These are phyloP conservation scores for Drosophila melanosoma DNA, from an alignment of 2,888 invertebrate genomes.

Conservation along the genomic window DNA sequence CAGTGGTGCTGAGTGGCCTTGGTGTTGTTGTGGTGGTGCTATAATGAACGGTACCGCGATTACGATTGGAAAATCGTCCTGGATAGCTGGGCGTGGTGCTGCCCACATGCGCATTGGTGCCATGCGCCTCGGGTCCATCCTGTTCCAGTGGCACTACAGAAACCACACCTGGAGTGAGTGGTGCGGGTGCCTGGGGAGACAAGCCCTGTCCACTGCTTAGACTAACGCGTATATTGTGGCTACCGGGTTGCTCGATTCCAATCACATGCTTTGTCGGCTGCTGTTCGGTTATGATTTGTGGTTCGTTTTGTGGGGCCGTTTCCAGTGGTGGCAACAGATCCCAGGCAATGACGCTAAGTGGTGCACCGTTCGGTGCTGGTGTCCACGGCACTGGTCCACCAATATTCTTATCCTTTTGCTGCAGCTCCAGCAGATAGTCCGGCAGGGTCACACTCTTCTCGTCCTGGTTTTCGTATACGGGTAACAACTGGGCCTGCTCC, in stretches of 20 bases:
- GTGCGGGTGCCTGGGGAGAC: slow-evolving; percentile 40
- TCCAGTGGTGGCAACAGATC: slow-evolving; percentile 79
- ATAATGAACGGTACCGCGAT: slow-evolving; percentile 70
- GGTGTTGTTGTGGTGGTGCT: slow-evolving; percentile 55
- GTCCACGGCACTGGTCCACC: slow-evolving; percentile 77
- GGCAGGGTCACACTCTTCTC: slow-evolving; percentile 63
- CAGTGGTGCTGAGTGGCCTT: slow-evolving; percentile 36
- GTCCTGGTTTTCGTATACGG: slow-evolving; percentile 46
- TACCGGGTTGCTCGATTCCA: slow-evolving; percentile 63
- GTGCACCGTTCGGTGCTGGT: slow-evolving; percentile 60
- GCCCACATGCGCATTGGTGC: slow-evolving; percentile 72
- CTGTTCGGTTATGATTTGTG: slow-evolving; percentile 65
- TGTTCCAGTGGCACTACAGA: slow-evolving; percentile 38
- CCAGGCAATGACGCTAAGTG: slow-evolving; percentile 82
- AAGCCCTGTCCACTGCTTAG: slow-evolving; percentile 60
- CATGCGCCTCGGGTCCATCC: slow-evolving; percentile 64
- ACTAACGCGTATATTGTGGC: slow-evolving; percentile 61
- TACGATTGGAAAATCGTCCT: slow-evolving; percentile 59
- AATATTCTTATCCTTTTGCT: slow-evolving; percentile 76
- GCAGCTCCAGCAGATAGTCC: slow-evolving; percentile 76
- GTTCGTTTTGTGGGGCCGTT: slow-evolving; percentile 33
- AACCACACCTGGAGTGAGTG: slow-evolving; percentile 49
- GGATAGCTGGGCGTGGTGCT: slow-evolving; percentile 53
- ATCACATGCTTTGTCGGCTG: slow-evolving; percentile 57
- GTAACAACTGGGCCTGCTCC: slow-evolving; percentile 74